Base-by-base conservation (phyloP, 2,888 invertebrate species). In the Smittia sp. region DNA sequence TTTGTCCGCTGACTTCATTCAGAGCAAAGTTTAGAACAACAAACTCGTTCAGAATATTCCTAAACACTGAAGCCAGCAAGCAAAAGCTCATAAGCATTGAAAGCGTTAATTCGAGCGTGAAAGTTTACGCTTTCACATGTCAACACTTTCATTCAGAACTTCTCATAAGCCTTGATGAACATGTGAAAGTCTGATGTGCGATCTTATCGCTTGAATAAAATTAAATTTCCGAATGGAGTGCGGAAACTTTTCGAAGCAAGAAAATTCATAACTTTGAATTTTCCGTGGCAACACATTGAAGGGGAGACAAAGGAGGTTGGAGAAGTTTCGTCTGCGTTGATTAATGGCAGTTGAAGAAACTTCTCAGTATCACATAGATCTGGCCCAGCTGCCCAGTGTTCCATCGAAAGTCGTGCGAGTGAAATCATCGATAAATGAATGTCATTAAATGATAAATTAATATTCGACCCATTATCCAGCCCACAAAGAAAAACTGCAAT, bases 81-180 rank as follows among this genome's bases (percentile, higher is more conserved):
- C 3, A 58, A 58, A 18, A 58, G 20, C 24, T 11, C 39, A 38
- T 39, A 67, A 32, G n/a, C 15, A 3, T 2, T 6, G 62, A 63
- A 74, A 58, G 74, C 58, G 74, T 70, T 72, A 72, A 74, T 54
- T 74, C 74, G 63, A 72, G 74, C 70, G 74, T n/a, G 41, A 72
- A 74, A 20, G 32, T 72, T 74, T 62, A 39, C 74, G 65, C 74
- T 69, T 74, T 74, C 22, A 62, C 18, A 74, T 18, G 52, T 72
- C 66, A 74, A 72, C 70, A 70, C 70, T 46, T 58, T 24, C 7
- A 7, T 58, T 58, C 63, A 63, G n/a, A n/a, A 27, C 27, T 63
- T 58, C 18, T 58, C 15, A 46, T 58, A 22, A 13, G 58, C 22
- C 22, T 46, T 46, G 32, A 46, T 46, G 46, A 46, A 46, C 46